Conservation (phyloP, 2,113 vertebrate genomes). For the Oreamnos americanus region DNA sequence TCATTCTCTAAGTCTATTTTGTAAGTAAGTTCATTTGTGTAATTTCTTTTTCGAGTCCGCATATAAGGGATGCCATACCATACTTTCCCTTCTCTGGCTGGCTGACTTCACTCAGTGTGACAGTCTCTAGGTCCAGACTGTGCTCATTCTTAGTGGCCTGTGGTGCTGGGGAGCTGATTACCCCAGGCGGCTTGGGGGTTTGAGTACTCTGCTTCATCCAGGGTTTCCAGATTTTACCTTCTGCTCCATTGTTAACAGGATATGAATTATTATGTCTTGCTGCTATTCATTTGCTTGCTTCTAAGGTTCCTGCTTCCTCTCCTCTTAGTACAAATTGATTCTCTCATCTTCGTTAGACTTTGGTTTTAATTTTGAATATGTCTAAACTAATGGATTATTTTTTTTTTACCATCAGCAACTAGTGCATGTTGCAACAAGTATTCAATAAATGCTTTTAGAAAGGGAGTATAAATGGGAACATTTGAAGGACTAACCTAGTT, state of each 20-base stretch:
- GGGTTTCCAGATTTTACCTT: neutral
- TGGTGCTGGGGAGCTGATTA: neutral
- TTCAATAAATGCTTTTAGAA: neutral
- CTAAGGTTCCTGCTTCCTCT: neutral
- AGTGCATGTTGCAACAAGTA: neutral
- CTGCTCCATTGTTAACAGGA: neutral
- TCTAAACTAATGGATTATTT: neutral
- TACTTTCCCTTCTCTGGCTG: neutral
- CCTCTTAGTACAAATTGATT: neutral
- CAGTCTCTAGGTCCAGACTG: neutral
- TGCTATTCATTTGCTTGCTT: neutral
- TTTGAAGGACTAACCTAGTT: neutral
- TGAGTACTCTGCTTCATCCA: neutral
- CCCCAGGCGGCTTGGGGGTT: fast-evolving
- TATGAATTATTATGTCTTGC: neutral
- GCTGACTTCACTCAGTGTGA: neutral
- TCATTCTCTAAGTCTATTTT: neutral
- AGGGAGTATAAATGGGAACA: neutral
- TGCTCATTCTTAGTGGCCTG: neutral
- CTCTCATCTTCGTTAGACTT: neutral
- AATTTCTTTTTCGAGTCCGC: neutral
- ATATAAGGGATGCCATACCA: neutral
- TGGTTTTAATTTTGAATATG: neutral
- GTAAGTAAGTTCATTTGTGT: neutral
- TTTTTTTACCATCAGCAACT: neutral